Conservation (phyloP, 2,797 vertebrate genomes). For the Enteromius mattozi region DNA sequence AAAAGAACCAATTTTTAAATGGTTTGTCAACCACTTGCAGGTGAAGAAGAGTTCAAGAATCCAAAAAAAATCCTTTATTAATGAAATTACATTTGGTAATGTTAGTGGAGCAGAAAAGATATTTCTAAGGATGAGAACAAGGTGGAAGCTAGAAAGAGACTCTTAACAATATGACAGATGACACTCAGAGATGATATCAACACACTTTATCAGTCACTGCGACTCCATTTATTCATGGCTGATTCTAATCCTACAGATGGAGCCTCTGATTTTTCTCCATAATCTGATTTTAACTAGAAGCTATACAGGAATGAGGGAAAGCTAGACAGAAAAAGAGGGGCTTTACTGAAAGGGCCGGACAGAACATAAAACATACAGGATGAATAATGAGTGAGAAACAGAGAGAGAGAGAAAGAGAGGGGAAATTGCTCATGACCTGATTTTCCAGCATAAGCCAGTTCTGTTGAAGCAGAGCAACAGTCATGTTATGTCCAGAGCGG, state of each 20-base stretch:
- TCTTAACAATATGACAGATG: background rate
- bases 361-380: background rate
- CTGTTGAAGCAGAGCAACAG: slow-evolving; percentile 62
- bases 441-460: slow-evolving; percentile 73
- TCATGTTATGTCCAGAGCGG: slow-evolving; percentile 6
- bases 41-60: background rate
- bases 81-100: background rate
- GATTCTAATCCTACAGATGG: slow-evolving; percentile 64
- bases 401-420: slow-evolving; percentile 20
- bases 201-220: slow-evolving; percentile 1
- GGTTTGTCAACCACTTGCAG: background rate
- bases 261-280: slow-evolving; percentile 64
- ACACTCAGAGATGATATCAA: slow-evolving; percentile 6
- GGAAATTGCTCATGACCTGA: slow-evolving; percentile 70
- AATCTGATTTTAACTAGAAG: slow-evolving; percentile 75
- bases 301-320: slow-evolving; percentile 50
- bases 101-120: background rate
- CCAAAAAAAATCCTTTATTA: background rate
- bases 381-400: slow-evolving; percentile 48
- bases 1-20: background rate
- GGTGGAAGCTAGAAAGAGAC: background rate
- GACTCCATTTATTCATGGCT: slow-evolving; percentile 47
- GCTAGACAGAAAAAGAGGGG: background rate
- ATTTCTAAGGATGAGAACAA: background rate
- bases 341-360: background rate